Percentiles rank a stretch among this genome's conserved stretches.
phyloP scores from a whole-genome alignment of 2,113 vertebrate genomes.

The Nothocercus nigrocapillus region DNA sequence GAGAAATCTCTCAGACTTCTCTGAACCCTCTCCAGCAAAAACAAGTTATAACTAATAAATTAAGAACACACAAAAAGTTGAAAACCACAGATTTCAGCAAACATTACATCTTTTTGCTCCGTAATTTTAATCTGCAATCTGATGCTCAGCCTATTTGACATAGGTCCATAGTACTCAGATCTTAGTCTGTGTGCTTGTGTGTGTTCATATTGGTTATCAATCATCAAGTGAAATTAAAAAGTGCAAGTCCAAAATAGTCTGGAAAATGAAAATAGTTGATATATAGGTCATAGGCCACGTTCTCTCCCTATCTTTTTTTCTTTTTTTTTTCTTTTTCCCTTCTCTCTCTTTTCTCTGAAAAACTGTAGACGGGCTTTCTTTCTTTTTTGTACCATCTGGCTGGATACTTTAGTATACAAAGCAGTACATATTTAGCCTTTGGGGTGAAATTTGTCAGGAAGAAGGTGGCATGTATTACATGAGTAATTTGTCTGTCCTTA shows the following conservation, averaged over 20 bases:
- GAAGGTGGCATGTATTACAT: not conserved
- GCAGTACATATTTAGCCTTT: constrained; percentile 4
- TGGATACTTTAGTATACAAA: not conserved
- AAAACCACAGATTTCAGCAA: constrained; percentile 21
- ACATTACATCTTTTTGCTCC: not conserved
- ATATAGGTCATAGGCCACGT: not conserved
- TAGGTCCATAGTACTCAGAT: constrained; percentile 12
- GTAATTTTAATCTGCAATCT: not conserved
- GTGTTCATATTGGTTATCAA: constrained; percentile 23
- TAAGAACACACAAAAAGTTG: constrained; percentile 55
- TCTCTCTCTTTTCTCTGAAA: not conserved
- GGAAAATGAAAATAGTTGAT: constrained; percentile 19
- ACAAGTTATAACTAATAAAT: constrained; percentile 71
- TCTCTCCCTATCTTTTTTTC: not conserved
- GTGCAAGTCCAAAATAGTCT: not conserved
- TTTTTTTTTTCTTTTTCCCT: not conserved
- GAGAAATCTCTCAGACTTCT: constrained; percentile 47
- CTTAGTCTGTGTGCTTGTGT: not conserved
- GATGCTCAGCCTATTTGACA: not conserved
- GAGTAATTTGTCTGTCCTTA: not conserved
- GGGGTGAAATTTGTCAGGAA: constrained; percentile 5
- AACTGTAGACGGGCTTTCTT: constrained; percentile 1
- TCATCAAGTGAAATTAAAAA: constrained; percentile 37
- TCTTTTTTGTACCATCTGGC: not conserved
- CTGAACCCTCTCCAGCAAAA: constrained; percentile 61